Conservation (phyloP, 92 coral and sea anemone species). For the Scolanthus callimorphus region DNA sequence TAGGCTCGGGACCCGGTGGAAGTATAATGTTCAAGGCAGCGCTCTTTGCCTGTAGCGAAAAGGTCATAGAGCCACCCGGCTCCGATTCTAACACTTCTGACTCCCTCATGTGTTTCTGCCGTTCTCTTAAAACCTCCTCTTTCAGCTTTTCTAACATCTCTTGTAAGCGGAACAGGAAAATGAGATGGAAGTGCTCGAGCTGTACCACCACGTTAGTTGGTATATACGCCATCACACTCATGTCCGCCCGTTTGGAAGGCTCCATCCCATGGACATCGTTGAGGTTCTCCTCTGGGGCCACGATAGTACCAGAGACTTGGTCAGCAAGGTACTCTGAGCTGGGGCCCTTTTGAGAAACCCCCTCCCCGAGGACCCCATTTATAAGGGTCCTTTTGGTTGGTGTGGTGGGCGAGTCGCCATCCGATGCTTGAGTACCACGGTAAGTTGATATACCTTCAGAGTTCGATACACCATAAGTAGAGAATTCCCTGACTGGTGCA, state of each 20-base stretch:
- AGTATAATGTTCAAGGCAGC: conserved; percentile 68
- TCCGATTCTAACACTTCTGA: neutral
- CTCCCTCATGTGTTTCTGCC: conserved; percentile 18
- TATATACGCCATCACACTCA: conserved; percentile 64
- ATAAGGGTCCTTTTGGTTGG: neutral
- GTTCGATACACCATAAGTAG: neutral
- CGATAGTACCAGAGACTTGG: neutral
- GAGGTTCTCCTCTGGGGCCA: conserved; percentile 27
- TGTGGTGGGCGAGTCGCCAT: neutral
- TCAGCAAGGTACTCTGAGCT: neutral
- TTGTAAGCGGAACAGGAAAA: conserved; percentile 86
- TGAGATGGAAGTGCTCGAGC: conserved; percentile 89
- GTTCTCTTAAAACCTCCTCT: conserved; percentile 57
- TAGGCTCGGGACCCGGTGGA: conserved; percentile 76
- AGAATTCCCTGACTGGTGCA: neutral
- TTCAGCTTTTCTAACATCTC: conserved; percentile 72
- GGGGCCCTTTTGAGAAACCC: neutral
- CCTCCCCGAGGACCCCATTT: neutral
- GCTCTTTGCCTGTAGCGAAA: conserved; percentile 71
- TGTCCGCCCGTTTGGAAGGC: conserved; percentile 50
- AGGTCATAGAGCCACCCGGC: conserved; percentile 29
- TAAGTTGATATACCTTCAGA: neutral
- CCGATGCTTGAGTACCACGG: neutral
- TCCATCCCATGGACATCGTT: conserved; percentile 16
- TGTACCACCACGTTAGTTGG: conserved; percentile 53